Percentiles rank a stretch among this genome's conserved stretches.
These are phyloP conservation scores for Brenthis daphne DNA, from an alignment of 2,888 invertebrate species.

Conservation along the genomic window DNA sequence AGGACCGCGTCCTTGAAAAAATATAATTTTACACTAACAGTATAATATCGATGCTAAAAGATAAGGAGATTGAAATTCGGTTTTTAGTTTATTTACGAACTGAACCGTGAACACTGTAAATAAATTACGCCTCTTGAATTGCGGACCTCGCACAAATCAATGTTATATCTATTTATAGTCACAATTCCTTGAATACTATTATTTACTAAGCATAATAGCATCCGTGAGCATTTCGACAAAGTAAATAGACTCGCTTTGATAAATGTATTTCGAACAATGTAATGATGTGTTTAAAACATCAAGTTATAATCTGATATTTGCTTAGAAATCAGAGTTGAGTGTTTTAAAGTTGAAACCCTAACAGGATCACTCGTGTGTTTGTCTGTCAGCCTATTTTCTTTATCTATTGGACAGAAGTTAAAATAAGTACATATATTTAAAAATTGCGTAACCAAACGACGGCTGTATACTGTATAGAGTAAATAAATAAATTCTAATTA, in stretches of 20 bases:
- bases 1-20: constrained; percentile 2
- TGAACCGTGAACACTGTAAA: constrained; percentile 33
- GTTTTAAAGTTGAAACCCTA: no score
- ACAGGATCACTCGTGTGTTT: no score
- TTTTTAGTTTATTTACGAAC: constrained; percentile 22
- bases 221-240: background rate
- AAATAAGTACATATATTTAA: no score
- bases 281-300: no score
- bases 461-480: no score
- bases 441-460: no score
- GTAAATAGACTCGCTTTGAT: background rate
- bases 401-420: no score
- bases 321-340: no score
- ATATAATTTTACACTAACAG: constrained; percentile 5
- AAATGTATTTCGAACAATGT: no score
- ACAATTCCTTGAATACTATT: constrained; percentile 28
- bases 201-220: constrained; percentile 1
- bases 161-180: constrained; percentile 28
- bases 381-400: no score
- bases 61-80: constrained; percentile 24
- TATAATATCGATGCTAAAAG: constrained; percentile 17
- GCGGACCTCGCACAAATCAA: constrained; percentile 26
- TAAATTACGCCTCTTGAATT: constrained; percentile 28
- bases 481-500: no score
- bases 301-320: no score